Conservation (phyloP, 2,113 vertebrate genomes). For the Patagioenas fasciata region DNA sequence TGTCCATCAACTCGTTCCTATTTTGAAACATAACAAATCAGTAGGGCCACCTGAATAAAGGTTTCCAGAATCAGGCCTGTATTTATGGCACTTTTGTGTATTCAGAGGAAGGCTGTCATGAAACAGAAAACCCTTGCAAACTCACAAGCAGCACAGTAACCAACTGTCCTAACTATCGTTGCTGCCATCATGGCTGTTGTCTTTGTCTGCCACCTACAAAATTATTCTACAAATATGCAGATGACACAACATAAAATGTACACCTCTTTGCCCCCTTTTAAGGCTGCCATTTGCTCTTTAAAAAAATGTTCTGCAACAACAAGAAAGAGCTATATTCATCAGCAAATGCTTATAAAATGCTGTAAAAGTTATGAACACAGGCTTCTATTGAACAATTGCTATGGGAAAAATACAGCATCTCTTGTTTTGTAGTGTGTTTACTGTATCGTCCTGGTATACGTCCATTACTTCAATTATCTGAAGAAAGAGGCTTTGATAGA, state of each 20-base stretch:
- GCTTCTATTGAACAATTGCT: conserved; percentile 10
- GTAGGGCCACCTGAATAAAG: background rate
- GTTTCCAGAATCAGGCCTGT: background rate
- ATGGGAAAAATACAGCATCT: conserved; percentile 16
- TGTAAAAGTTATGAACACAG: conserved; percentile 3
- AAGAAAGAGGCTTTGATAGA: conserved; percentile 75
- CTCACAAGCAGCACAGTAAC: background rate
- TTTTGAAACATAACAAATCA: background rate
- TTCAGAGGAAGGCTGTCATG: background rate
- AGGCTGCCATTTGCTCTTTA: background rate
- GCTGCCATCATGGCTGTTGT: background rate
- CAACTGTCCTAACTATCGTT: background rate
- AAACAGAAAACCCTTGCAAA: background rate
- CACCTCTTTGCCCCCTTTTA: background rate
- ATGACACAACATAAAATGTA: background rate
- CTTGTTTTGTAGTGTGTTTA: conserved; percentile 70
- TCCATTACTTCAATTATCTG: conserved; percentile 61
- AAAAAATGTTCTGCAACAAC: background rate
- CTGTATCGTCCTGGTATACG: conserved; percentile 56
- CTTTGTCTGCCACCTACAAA: background rate
- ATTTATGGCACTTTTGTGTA: background rate
- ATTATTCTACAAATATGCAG: background rate
- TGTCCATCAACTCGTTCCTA: background rate
- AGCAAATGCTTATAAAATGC: background rate
- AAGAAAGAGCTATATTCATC: background rate